Conservation (phyloP, 2,888 invertebrate species). For the Bhutanitis thaidina region DNA sequence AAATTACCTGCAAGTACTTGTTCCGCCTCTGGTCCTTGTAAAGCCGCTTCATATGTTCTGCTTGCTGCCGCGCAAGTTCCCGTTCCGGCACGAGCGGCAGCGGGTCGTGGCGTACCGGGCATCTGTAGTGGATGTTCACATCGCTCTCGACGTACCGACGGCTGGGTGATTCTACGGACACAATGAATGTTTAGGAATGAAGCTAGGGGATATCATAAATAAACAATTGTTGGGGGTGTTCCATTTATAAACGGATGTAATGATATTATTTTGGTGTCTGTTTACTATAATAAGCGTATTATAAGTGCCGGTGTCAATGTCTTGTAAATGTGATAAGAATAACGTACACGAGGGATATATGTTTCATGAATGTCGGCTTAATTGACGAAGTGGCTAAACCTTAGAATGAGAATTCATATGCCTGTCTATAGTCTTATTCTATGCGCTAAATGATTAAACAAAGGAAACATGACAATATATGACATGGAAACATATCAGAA, state of each 20-base stretch:
- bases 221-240: conserved; percentile 9
- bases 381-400: too few species aligned
- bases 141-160: conserved; percentile 94
- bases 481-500: too few species aligned
- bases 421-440: too few species aligned
- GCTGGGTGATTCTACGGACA: conserved; percentile 84
- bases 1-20: conserved; percentile 90
- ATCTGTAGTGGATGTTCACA: conserved; percentile 96
- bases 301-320: too few species aligned
- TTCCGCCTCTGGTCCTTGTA: conserved; percentile 93
- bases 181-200: conserved; percentile 14
- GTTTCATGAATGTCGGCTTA: too few species aligned
- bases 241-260: conserved; percentile 7
- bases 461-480: too few species aligned
- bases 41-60: conserved; percentile 93
- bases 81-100: conserved; percentile 93
- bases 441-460: too few species aligned
- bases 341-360: too few species aligned
- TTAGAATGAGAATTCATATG: too few species aligned
- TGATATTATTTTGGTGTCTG: neutral
- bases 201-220: conserved; percentile 1
- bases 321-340: too few species aligned
- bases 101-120: conserved; percentile 92
- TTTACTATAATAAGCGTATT: too few species aligned
- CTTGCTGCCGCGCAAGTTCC: conserved; percentile 92